phyloP scores from a whole-genome alignment of 1,140 invertebrate genomes.

The Drosophila tani region DNA sequence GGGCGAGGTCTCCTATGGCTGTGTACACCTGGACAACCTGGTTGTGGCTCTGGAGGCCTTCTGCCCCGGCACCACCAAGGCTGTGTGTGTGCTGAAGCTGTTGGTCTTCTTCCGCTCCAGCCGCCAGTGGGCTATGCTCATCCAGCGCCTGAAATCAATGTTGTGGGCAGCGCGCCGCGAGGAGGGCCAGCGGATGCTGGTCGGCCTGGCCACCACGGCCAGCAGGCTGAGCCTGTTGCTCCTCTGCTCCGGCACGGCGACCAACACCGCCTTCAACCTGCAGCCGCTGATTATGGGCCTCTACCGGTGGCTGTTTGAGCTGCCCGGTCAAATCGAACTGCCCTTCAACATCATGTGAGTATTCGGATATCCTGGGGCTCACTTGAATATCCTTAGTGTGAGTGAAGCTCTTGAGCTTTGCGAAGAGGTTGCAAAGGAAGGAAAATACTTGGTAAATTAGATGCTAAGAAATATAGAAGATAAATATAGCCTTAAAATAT shows the following conservation, averaged over 20 bases:
- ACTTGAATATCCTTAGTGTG: neutral
- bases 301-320: conserved; percentile 45
- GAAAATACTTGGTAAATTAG: neutral
- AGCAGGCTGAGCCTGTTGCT: conserved; percentile 55
- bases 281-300: conserved; percentile 60
- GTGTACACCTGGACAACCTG: conserved; percentile 63
- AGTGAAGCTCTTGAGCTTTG: conserved; percentile 3
- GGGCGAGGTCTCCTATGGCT: conserved; percentile 70
- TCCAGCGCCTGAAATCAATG: conserved; percentile 51
- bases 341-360: conserved; percentile 75
- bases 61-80: conserved; percentile 78
- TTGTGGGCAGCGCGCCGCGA: conserved; percentile 36
- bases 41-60: conserved; percentile 75
- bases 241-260: conserved; percentile 50
- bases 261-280: conserved; percentile 59
- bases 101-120: conserved; percentile 64
- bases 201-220: conserved; percentile 41
- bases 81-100: conserved; percentile 71
- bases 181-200: conserved; percentile 49
- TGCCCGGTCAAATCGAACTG: conserved; percentile 49
- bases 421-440: neutral
- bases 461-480: neutral
- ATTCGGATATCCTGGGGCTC: conserved; percentile 1
- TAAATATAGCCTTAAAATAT: neutral
- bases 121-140: conserved; percentile 50